Percentiles rank a stretch among this genome's conserved stretches.
Conservation (phyloP, 2,888 invertebrate genomes). For the Orchesella flavescens region DNA sequence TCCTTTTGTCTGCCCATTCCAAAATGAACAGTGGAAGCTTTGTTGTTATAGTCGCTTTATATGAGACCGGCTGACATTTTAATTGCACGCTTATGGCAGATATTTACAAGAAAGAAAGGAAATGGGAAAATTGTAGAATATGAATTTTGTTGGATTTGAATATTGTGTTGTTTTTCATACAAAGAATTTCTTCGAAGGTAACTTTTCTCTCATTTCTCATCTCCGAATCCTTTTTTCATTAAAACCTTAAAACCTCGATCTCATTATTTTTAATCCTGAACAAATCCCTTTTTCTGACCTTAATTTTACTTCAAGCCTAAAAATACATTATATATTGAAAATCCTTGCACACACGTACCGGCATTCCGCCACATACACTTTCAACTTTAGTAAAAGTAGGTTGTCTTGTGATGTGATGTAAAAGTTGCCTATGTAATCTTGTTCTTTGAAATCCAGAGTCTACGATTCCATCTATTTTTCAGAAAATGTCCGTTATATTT, state of each 20-base stretch:
- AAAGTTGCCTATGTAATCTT: no score
- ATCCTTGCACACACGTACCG: no score
- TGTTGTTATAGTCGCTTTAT: no score
- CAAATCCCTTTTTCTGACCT: slow-evolving; percentile 50
- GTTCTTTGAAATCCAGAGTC: not conserved
- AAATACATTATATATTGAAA: no score
- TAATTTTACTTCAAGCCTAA: slow-evolving; percentile 19
- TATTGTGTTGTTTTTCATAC: no score
- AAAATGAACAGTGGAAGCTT: no score
- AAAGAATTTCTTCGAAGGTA: no score
- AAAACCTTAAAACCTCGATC: slow-evolving; percentile 6
- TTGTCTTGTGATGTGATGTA: no score
- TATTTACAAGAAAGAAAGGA: not conserved
- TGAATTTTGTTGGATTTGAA: no score
- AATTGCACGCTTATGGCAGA: not conserved
- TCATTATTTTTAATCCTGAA: slow-evolving; percentile 51
- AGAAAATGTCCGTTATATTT: slow-evolving; percentile 46
- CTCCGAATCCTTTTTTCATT: slow-evolving; percentile 24
- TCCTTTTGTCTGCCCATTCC: not conserved
- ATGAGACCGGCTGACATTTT: not conserved
- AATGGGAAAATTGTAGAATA: not conserved
- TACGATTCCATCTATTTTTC: slow-evolving; percentile 62
- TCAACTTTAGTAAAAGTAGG: no score
- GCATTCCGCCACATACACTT: no score
- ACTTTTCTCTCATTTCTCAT: slow-evolving; percentile 20